Evolutionary conservation across 2,113 vertebrate genomes (phyloP).

Genomic region (Nibea albiflora): DNA sequence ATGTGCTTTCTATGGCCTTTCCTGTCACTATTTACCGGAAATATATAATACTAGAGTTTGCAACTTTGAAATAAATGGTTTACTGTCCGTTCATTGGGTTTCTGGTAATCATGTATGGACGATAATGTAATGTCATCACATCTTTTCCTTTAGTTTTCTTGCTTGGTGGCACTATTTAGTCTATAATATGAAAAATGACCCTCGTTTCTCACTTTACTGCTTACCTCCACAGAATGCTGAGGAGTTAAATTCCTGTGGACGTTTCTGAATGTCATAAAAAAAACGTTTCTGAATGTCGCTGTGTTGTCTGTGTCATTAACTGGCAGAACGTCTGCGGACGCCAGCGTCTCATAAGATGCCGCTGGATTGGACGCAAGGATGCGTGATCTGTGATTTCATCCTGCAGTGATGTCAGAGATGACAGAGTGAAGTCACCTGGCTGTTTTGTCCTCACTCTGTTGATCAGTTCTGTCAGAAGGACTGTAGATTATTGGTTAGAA

Average conservation of each 20-base stretch:
- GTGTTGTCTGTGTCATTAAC: not conserved
- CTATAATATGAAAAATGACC: slow-evolving; percentile 52
- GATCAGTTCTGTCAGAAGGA: not conserved
- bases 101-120: not conserved
- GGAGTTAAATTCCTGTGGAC: slow-evolving; percentile 11
- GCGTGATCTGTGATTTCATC: slow-evolving; percentile 9
- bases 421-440: slow-evolving; percentile 25
- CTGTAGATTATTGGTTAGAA: slow-evolving; percentile 1
- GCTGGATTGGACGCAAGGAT: slow-evolving; percentile 4
- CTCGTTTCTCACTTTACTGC: slow-evolving; percentile 52
- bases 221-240: slow-evolving; percentile 52
- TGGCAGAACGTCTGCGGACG: slow-evolving; percentile 1
- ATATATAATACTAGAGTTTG: slow-evolving; percentile 30
- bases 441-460: not conserved
- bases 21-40: not conserved
- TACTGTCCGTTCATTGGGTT: not conserved
- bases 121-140: slow-evolving; percentile 36
- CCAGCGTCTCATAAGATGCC: slow-evolving; percentile 5
- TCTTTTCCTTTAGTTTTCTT: slow-evolving; percentile 36
- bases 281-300: too few relatives aligned
- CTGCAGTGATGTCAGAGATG: slow-evolving; percentile 42
- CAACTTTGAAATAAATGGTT: not conserved
- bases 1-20: not conserved
- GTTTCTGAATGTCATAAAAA: slow-evolving; percentile 46
- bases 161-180: slow-evolving; percentile 41